Conservation (phyloP, 2,888 invertebrate species). For the Dasypogon diadema region DNA sequence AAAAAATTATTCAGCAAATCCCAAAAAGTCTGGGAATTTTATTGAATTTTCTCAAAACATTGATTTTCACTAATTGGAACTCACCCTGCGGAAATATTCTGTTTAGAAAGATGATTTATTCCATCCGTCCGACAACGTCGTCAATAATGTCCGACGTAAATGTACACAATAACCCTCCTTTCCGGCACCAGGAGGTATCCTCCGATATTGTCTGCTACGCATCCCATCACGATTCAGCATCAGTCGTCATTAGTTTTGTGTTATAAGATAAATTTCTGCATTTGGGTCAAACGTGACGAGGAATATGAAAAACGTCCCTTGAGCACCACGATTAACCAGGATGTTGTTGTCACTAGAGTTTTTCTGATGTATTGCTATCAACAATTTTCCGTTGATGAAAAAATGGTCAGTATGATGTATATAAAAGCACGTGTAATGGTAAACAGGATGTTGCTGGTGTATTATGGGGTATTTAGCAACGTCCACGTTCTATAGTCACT, state of each 20-base stretch:
- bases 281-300: constrained; percentile 46
- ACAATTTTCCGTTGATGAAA: background rate
- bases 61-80: background rate
- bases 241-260: constrained; percentile 47
- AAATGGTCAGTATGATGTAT: background rate
- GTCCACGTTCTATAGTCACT: background rate
- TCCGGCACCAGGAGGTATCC: constrained; percentile 32
- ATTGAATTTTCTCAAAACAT: constrained; percentile 1
- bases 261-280: constrained; percentile 48
- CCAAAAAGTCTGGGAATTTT: background rate
- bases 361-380: constrained; percentile 6
- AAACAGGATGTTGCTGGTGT: background rate
- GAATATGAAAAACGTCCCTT: constrained; percentile 40
- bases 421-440: background rate
- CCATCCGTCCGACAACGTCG: background rate
- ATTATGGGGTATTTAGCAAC: background rate
- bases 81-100: background rate
- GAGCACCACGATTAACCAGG: constrained; percentile 38
- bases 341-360: background rate
- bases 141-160: background rate
- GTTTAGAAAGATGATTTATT: background rate
- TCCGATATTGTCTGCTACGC: constrained; percentile 3
- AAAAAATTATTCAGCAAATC: background rate
- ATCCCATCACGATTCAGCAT: constrained; percentile 42
- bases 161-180: constrained; percentile 15